Base-by-base conservation (phyloP, 2,113 vertebrate species). In the Pollachius pollachius region DNA sequence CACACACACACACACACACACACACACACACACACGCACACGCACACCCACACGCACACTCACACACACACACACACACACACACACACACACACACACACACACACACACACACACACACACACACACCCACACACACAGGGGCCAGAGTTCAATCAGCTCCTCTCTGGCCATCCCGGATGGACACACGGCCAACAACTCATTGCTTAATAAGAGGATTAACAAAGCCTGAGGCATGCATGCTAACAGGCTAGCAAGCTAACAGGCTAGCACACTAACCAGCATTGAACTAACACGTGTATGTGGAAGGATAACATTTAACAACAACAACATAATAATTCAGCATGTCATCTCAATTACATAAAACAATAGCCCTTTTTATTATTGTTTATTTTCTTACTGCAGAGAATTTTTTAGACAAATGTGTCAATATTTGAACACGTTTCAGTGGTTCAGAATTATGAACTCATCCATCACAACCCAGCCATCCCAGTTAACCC, bases 101-200 rank as follows among this genome's bases (percentile, higher is more conserved):
- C 89, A 11, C 19, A 4, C 13, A 59, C 11, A n/a, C 18, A 19
- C 93, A 93, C 89, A 94, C 89, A 48, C 12, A 13, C 41, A 48
- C 41, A 48, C 41, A 48, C 89, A 11, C 19, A 15, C 1, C 18
- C 18, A 59, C 18, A 19, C 17, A 25, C 15, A 91, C 87, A 93
- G 90, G 93, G 94, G 95, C 93, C 94, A 76, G 1, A 91, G 96
- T 96, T 97, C 96, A 95, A 95, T 93, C 94, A 91, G 93, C 92
- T 48, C 12, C 94, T 95, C 94, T 93, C 91, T 85, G 56, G 89
- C 90, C 89, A 91, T 91, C 91, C 90, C 88, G 91, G 91, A 93
- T 90, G 94, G 94, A 95, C 92, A 93, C 92, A 94, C 92, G 94
- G 91, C 41, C 41, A 6, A 48, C 41, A 48, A 93, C 91, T 90